Conservation (phyloP, 2,113 vertebrate genomes). For the cat (Felis catus) region F.catus_Fca126_mat1.0 CM031412.1:181490501-181491000, state of each 20-base stretch:
- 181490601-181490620: conserved; percentile 29
- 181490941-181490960: not conserved
- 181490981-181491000: not conserved
- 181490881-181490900: not conserved
- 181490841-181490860: not conserved
- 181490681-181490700: not conserved
- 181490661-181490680: conserved; percentile 37
- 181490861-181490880: not conserved
- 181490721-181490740: not conserved
- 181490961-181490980: not conserved
- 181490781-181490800: not conserved
- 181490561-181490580: conserved; percentile 35
- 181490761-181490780: not conserved
- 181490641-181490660: conserved; percentile 24
- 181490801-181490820: not conserved
- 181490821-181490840: not conserved
- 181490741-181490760: not conserved
- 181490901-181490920: not conserved
- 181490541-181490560: not conserved
- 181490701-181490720: conserved; percentile 2
- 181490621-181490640: conserved; percentile 45
- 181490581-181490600: conserved; percentile 50
- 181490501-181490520: conserved; percentile 64
- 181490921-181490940: not conserved
- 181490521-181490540: conserved; percentile 62